Evolutionary conservation across 2,888 invertebrate species (phyloP).

Genomic region (Lepidocyrtoides sp.): DNA sequence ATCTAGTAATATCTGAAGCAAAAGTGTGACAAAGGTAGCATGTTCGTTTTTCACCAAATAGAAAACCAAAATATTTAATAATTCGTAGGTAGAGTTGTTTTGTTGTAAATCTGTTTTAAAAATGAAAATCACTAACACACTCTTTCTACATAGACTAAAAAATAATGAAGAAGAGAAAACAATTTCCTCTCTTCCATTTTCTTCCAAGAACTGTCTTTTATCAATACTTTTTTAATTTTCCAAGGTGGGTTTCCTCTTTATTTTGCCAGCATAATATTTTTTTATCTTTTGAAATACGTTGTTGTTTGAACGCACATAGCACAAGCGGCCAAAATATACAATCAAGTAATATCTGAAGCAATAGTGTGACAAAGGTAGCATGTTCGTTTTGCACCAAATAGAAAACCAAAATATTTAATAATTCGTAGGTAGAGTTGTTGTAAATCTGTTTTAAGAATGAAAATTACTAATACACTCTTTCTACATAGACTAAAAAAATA

Average conservation of each 20-base stretch:
- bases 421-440: too few species aligned
- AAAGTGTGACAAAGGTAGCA: not conserved
- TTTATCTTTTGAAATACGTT: not conserved
- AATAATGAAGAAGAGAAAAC: slow-evolving; percentile 6
- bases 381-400: too few species aligned
- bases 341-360: not conserved
- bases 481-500: slow-evolving; percentile 9
- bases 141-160: not conserved
- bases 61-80: too few species aligned
- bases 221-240: slow-evolving; percentile 37
- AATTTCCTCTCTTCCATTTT: slow-evolving; percentile 49
- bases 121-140: not conserved
- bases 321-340: not conserved
- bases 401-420: too few species aligned
- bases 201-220: not conserved
- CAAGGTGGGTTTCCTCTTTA: not conserved
- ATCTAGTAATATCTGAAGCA: not conserved
- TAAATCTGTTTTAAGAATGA: not conserved
- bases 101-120: not conserved
- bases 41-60: too few species aligned
- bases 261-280: not conserved
- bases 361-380: not conserved
- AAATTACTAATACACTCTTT: not conserved
- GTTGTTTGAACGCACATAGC: not conserved
- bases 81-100: too few species aligned